These are phyloP conservation scores for Gymnorhina tibicen DNA, from an alignment of 2,113 vertebrate species.

Conservation along the genomic window DNA sequence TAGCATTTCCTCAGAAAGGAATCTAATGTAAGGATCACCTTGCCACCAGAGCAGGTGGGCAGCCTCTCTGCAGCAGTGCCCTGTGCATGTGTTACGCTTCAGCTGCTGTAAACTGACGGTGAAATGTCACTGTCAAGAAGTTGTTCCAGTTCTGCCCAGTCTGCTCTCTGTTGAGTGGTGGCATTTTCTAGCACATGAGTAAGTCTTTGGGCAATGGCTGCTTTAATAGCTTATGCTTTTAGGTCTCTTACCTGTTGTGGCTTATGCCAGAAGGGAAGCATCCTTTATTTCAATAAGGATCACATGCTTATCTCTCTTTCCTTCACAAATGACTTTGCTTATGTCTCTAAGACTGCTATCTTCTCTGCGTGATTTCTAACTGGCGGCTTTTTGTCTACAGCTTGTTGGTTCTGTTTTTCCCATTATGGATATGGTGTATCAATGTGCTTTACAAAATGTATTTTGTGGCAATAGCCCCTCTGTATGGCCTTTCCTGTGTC, in stretches of 20 bases:
- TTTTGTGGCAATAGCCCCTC: background rate
- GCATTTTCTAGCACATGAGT: background rate
- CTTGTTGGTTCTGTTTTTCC: background rate
- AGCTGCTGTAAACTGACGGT: background rate
- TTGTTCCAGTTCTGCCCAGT: fast-evolving
- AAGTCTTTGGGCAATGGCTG: background rate
- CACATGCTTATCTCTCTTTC: background rate
- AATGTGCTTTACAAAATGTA: background rate
- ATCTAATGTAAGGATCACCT: background rate
- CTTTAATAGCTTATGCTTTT: background rate
- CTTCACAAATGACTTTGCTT: background rate
- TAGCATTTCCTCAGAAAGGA: background rate
- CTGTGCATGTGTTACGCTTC: fast-evolving
- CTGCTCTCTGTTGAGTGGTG: background rate
- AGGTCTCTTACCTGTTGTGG: background rate
- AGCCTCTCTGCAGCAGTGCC: background rate
- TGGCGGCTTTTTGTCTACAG: background rate
- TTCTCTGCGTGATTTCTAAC: background rate
- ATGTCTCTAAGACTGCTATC: background rate
- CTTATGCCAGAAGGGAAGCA: background rate
- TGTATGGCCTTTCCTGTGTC: background rate
- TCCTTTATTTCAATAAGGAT: background rate
- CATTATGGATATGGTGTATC: fast-evolving
- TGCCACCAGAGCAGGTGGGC: background rate
- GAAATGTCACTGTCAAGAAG: background rate